phyloP scores from a whole-genome alignment of 2,888 invertebrate genomes.

The Melanostoma mellinum region DNA sequence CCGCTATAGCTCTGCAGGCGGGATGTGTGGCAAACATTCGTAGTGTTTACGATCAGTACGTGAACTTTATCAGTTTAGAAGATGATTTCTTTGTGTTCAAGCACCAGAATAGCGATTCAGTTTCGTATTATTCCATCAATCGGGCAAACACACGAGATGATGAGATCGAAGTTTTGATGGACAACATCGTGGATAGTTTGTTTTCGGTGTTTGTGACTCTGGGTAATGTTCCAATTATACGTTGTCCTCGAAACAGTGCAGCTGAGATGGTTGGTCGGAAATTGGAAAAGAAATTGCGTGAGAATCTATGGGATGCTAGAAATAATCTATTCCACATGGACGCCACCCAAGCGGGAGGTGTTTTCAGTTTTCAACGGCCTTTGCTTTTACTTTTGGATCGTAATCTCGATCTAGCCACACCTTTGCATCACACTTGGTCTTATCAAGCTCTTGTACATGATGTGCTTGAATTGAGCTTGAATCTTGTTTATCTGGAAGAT shows the following conservation, averaged over 20 bases:
- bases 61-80: constrained; percentile 98
- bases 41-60: constrained; percentile 98
- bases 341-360: constrained; percentile 88
- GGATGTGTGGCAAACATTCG: constrained; percentile 95
- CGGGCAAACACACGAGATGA: constrained; percentile 96
- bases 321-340: constrained; percentile 97
- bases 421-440: constrained; percentile 99
- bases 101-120: constrained; percentile 94
- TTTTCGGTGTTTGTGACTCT: constrained; percentile 99
- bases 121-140: constrained; percentile 98
- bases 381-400: constrained; percentile 95
- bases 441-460: constrained; percentile 99
- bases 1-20: constrained; percentile 94
- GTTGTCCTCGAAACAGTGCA: constrained; percentile 95
- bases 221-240: constrained; percentile 86
- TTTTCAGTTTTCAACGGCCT: constrained; percentile 95
- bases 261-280: constrained; percentile 99
- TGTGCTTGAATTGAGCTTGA: constrained; percentile 94
- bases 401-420: constrained; percentile 98
- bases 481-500: constrained; percentile 89
- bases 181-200: constrained; percentile 96
- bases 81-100: constrained; percentile 97
- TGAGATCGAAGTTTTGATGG: constrained; percentile 97
- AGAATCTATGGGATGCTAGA: constrained; percentile 97
- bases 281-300: constrained; percentile 97